Conservation (phyloP, 2,113 vertebrate genomes). For the Brachypodius melanocephalos region DNA sequence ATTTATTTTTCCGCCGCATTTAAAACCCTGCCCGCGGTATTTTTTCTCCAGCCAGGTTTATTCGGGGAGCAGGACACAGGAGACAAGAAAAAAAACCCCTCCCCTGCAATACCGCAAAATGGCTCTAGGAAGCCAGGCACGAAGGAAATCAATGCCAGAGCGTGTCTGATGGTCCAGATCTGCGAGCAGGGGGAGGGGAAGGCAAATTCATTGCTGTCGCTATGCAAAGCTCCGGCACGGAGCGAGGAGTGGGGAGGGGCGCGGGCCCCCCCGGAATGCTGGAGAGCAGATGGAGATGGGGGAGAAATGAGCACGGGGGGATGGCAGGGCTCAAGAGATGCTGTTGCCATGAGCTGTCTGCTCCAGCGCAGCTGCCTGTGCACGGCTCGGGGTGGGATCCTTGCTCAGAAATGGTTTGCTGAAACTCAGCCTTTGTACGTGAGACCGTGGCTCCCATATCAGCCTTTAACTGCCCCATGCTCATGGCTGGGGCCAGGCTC, state of each 20-base stretch:
- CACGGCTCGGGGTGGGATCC: neutral
- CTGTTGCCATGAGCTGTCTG: neutral
- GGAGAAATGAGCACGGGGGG: neutral
- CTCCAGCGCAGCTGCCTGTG: neutral
- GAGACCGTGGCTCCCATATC: neutral
- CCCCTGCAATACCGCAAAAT: neutral
- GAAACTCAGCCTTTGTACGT: neutral
- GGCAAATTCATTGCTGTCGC: neutral
- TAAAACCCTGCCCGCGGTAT: neutral
- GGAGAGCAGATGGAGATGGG: neutral
- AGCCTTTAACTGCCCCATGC: neutral
- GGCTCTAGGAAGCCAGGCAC: conserved; percentile 34
- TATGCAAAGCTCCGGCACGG: neutral
- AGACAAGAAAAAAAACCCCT: neutral
- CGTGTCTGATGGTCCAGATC: neutral
- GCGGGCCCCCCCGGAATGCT: neutral
- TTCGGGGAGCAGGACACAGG: neutral
- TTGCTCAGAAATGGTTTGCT: neutral
- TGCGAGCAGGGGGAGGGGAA: conserved; percentile 14
- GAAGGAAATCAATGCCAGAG: neutral
- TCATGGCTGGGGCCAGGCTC: accelerated
- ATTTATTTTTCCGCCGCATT: neutral
- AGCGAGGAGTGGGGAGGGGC: neutral
- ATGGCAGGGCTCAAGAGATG: neutral
- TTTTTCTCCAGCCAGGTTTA: neutral